Evolutionary conservation across 2,113 vertebrate genomes (phyloP).

Genomic region (Pteruthius melanotis): DNA sequence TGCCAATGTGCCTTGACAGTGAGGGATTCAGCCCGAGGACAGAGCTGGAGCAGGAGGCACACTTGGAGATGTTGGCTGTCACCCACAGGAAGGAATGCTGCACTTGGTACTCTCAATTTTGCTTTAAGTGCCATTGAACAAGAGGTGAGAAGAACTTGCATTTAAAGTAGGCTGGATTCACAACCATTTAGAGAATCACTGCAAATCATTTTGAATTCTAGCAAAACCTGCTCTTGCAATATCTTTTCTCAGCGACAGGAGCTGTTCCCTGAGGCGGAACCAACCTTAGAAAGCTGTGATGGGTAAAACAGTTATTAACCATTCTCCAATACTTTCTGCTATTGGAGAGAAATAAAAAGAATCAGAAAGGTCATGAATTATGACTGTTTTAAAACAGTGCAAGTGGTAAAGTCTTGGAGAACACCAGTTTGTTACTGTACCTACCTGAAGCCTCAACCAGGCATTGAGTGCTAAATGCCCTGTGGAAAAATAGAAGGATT

Average conservation of each 20-base stretch:
- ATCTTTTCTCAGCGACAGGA: not conserved
- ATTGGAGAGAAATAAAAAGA: not conserved
- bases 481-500: slow-evolving; percentile 6
- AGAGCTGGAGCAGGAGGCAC: not conserved
- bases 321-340: not conserved
- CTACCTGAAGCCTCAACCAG: not conserved
- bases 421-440: not conserved
- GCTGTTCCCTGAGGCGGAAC: not conserved
- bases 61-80: not conserved
- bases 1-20: not conserved
- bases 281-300: not conserved
- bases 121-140: not conserved
- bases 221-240: not conserved
- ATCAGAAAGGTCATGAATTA: not conserved
- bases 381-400: not conserved
- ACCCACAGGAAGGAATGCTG: not conserved
- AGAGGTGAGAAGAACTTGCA: not conserved
- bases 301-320: not conserved
- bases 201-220: not conserved
- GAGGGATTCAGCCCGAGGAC: not conserved
- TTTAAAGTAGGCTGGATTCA: not conserved
- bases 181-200: not conserved
- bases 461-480: not conserved
- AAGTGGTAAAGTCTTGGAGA: not conserved
- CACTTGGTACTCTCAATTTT: not conserved